Evolutionary conservation across 2,113 vertebrate species (phyloP).

Genomic region (Zosterops pallidus): DNA sequence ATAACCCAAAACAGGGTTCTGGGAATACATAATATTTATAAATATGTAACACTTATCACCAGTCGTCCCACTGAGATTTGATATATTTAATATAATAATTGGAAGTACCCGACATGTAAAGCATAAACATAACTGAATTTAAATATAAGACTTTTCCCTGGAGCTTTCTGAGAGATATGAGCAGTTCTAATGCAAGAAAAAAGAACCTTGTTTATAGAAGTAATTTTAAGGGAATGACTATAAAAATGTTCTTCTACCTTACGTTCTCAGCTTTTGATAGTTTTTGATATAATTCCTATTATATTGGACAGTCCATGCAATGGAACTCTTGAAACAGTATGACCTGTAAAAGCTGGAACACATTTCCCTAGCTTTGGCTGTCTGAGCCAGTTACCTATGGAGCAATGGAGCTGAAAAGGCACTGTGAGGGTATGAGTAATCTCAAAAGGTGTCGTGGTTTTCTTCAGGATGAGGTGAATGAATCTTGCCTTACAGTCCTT

Average conservation of each 20-base stretch:
- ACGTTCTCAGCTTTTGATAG: neutral
- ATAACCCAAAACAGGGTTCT: neutral
- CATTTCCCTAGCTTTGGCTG: neutral
- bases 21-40: constrained; percentile 9
- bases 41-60: constrained; percentile 1
- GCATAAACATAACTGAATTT: neutral
- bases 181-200: neutral
- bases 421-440: neutral
- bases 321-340: neutral
- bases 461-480: neutral
- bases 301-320: neutral
- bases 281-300: neutral
- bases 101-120: neutral
- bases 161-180: neutral
- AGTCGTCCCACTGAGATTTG: neutral
- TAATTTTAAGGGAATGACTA: neutral
- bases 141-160: neutral
- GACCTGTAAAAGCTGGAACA: neutral
- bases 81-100: constrained; percentile 12
- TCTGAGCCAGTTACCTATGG: neutral
- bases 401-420: neutral
- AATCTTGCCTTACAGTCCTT: neutral
- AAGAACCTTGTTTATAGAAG: neutral
- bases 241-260: neutral
- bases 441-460: neutral